Percentiles rank a stretch among this genome's conserved stretches.
Conservation (phyloP, 2,113 vertebrate species). For the Petaurus breviceps region DNA sequence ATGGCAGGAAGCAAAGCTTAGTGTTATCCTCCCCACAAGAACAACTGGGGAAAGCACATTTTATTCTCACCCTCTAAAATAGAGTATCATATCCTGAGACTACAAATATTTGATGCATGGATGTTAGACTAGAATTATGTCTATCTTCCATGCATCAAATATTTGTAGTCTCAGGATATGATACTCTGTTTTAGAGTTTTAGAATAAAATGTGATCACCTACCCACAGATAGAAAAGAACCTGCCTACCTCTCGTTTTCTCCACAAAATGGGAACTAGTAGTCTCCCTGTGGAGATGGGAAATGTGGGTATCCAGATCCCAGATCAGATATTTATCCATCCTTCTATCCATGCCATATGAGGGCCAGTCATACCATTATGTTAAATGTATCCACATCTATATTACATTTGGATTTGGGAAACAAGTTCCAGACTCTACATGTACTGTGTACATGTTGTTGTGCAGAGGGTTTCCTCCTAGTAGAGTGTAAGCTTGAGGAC, state of each 20-base stretch:
- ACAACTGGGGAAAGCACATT: too few species aligned
- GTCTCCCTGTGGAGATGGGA: too few species aligned
- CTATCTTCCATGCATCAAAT: too few species aligned
- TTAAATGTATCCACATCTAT: too few species aligned
- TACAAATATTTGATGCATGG: too few species aligned
- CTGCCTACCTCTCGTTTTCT: not conserved
- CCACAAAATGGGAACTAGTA: not conserved
- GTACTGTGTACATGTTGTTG: not conserved
- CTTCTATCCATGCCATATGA: not conserved
- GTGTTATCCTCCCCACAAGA: too few species aligned
- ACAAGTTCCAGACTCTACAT: not conserved
- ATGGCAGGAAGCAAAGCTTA: too few species aligned
- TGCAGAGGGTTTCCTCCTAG: not conserved
- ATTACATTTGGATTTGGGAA: not conserved
- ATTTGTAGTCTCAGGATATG: too few species aligned
- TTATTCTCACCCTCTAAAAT: too few species aligned
- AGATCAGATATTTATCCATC: not conserved
- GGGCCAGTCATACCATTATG: not conserved
- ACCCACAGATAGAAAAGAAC: not conserved
- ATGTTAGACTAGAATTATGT: too few species aligned
- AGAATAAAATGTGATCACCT: not conserved
- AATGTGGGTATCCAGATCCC: not conserved
- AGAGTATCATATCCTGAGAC: too few species aligned
- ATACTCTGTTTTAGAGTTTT: too few species aligned
- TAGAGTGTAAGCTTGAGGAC: not conserved